These are phyloP conservation scores for Leptopilina clavipes DNA, from an alignment of 1,140 invertebrate species.

Conservation along the genomic window DNA sequence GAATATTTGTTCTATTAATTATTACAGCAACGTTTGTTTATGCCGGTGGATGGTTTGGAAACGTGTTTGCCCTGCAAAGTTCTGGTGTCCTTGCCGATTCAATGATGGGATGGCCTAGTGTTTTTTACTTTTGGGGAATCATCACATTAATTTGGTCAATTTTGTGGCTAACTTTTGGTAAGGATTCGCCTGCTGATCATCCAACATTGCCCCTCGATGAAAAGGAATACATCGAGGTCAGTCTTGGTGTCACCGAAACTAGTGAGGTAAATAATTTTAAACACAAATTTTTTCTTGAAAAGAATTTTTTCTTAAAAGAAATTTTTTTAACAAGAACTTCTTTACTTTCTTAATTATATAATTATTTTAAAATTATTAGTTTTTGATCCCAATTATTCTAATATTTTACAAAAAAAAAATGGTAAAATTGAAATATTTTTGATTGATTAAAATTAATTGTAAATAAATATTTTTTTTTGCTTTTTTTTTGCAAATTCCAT, in stretches of 20 bases:
- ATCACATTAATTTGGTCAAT: slow-evolving; percentile 64
- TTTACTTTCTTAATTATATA: too few species aligned
- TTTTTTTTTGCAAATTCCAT: not conserved
- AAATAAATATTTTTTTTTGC: not conserved
- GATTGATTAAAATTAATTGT: too few species aligned
- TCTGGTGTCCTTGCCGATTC: slow-evolving; percentile 78
- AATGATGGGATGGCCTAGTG: slow-evolving; percentile 78
- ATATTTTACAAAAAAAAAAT: too few species aligned
- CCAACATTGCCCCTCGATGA: slow-evolving; percentile 68
- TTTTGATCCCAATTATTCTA: too few species aligned
- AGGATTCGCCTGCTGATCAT: slow-evolving; percentile 75
- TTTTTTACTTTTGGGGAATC: slow-evolving; percentile 78
- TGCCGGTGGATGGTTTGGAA: slow-evolving; percentile 78
- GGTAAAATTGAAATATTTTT: too few species aligned
- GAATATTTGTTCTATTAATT: slow-evolving; percentile 1
- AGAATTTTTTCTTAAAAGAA: not conserved
- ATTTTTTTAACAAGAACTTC: too few species aligned
- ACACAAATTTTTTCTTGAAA: not conserved
- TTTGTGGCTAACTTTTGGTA: slow-evolving; percentile 67
- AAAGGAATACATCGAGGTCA: slow-evolving; percentile 72
- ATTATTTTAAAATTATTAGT: too few species aligned
- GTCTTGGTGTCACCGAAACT: slow-evolving; percentile 72
- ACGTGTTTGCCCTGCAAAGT: slow-evolving; percentile 79
- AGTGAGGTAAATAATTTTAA: slow-evolving; percentile 64
- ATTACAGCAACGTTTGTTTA: slow-evolving; percentile 67